These are phyloP conservation scores for Dendroctonus valens DNA, from an alignment of 1,140 invertebrate genomes.

Conservation along the genomic window DNA sequence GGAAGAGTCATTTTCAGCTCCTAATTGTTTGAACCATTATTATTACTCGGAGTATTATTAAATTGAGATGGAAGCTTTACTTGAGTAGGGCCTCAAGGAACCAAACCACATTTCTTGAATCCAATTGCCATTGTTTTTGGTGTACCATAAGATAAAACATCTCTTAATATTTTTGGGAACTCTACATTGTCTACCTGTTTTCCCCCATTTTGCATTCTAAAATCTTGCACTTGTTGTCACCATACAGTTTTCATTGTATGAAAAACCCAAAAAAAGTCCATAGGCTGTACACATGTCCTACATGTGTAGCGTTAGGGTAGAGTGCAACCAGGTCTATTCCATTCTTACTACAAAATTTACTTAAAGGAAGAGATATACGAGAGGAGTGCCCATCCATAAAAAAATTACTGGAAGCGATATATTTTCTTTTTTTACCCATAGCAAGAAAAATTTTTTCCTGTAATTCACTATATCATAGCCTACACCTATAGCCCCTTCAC, in stretches of 20 bases:
- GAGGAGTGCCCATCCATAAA: constrained; percentile 10
- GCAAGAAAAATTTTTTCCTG: background rate
- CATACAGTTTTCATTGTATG: constrained; percentile 45
- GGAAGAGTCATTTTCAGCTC: no score
- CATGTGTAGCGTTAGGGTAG: constrained; percentile 48
- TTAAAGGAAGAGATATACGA: background rate
- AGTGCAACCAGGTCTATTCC: constrained; percentile 45
- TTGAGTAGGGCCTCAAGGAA: background rate
- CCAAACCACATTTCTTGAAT: constrained; percentile 1
- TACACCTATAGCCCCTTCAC: background rate
- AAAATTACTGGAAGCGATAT: background rate
- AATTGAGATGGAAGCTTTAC: no score
- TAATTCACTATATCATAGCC: background rate
- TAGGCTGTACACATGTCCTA: constrained; percentile 50
- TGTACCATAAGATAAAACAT: background rate
- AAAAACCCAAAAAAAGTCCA: constrained; percentile 49
- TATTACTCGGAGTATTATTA: no score
- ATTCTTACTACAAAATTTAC: constrained; percentile 32
- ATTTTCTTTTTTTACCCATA: background rate
- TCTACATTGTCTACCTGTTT: background rate
- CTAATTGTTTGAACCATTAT: no score
- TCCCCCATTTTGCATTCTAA: background rate
- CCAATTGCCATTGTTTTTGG: background rate
- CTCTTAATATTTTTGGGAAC: background rate
- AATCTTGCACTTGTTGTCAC: constrained; percentile 27